Conservation (phyloP, 2,113 vertebrate species). For the Rhynchopsitta pachyrhyncha region DNA sequence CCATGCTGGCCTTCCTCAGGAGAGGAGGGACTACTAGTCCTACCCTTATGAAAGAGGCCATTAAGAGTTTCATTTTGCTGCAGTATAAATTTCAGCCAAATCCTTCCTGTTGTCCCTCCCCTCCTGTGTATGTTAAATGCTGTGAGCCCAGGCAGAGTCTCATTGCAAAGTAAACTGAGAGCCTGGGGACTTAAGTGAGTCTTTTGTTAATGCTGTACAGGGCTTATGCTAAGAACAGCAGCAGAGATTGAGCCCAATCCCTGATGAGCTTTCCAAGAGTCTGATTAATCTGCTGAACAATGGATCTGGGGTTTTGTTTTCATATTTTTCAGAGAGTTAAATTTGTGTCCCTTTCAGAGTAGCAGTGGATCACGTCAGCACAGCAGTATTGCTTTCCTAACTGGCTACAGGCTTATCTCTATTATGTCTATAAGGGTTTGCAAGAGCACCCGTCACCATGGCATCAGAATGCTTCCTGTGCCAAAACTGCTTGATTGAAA, state of each 20-base stretch:
- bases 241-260: conserved; percentile 32
- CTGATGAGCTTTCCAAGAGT: conserved; percentile 9
- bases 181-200: not conserved
- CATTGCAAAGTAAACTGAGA: not conserved
- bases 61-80: not conserved
- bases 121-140: not conserved
- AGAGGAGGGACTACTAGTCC: not conserved
- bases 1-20: not conserved
- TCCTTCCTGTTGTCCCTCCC: not conserved
- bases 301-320: not conserved
- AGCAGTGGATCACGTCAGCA: not conserved
- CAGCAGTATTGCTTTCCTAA: not conserved
- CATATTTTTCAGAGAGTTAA: not conserved
- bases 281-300: conserved; percentile 37
- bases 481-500: not conserved
- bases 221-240: not conserved
- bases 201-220: conserved; percentile 13
- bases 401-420: not conserved
- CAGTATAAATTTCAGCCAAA: not conserved
- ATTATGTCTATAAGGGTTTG: not conserved
- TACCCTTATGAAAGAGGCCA: not conserved
- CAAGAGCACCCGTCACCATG: not conserved
- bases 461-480: not conserved
- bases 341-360: conserved; percentile 1
- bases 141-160: not conserved